Evolutionary conservation across 2,113 vertebrate genomes (phyloP), one percentile per base, ranked within the genome.

Genomic region (Silurus glanis): DNA sequence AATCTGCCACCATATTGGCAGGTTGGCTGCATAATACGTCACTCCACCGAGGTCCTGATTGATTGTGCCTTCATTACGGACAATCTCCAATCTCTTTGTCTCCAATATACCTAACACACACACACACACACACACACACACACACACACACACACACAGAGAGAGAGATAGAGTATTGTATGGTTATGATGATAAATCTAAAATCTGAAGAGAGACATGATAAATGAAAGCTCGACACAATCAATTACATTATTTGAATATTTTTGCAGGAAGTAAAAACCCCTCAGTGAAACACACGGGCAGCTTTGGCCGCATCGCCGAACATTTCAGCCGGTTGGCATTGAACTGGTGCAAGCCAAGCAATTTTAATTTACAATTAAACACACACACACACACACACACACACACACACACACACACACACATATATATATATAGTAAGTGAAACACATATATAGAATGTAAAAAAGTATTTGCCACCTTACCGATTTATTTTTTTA

Each of bases 1-100:
- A 10, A 99, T 89, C 93, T 99, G 98, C 98, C 98, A 99, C 98
- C 98, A 99, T 86, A 99, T 95, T 6, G 97, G 93, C 91, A 99
- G 79, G 91, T 99, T 95, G 28, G 98, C 98, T 0, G 97, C 98
- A 0, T 96, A 90, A 92, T 97, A 99, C 0, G 93, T 93, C 3
- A 96, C 96, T 0, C 94, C 92, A 16, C 97, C 96, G 28, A 99
- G 96, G 61, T 92, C 93, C 95, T 99, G 98, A 88, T 96, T 93
- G 45, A 99, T 96, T 10, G 94, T 95, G 49, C 93, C 94, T 47
- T 92, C 82, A 10, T 89, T 89, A 71, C 91, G 95, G 86, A 96
- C 28, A 0, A 97, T 94, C 23, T 95, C 96, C 91, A 99, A 93
- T 19, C 98, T 94, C 90, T 98, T 97, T 81, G 97, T 98, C 93